Percentiles rank a stretch among this genome's conserved stretches.
Conservation (phyloP, 2,888 invertebrate species). For the Oxycera nigricornis region DNA sequence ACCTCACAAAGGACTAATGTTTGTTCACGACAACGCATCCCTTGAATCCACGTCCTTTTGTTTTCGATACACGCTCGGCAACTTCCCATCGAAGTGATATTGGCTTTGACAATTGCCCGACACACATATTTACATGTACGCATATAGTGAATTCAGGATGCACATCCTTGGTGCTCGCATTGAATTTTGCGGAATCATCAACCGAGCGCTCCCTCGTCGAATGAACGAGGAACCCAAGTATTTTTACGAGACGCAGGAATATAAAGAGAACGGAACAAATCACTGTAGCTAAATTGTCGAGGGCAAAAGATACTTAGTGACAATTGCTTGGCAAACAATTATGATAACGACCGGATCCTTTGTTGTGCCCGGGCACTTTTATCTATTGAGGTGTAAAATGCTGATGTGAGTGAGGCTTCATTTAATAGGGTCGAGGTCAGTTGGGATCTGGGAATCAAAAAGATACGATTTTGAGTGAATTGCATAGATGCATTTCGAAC, state of each 20-base stretch:
- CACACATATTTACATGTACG: neutral
- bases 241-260: neutral
- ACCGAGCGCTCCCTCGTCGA: neutral
- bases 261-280: conserved; percentile 43
- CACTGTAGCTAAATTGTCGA: conserved; percentile 31
- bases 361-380: neutral
- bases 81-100: conserved; percentile 1
- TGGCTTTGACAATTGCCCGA: neutral
- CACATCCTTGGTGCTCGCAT: neutral
- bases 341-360: conserved; percentile 27
- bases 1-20: conserved; percentile 28
- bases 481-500: no score
- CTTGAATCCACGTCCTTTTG: neutral
- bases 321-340: conserved; percentile 47
- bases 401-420: neutral
- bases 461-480: no score
- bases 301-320: conserved; percentile 40
- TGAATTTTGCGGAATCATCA: neutral
- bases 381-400: conserved; percentile 21
- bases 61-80: neutral
- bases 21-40: neutral
- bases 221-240: neutral
- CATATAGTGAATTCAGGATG: neutral
- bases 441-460: no score
- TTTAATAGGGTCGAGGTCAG: neutral